Base-by-base conservation (phyloP, 2,797 vertebrate genomes). In the Aphelocoma californica region DNA sequence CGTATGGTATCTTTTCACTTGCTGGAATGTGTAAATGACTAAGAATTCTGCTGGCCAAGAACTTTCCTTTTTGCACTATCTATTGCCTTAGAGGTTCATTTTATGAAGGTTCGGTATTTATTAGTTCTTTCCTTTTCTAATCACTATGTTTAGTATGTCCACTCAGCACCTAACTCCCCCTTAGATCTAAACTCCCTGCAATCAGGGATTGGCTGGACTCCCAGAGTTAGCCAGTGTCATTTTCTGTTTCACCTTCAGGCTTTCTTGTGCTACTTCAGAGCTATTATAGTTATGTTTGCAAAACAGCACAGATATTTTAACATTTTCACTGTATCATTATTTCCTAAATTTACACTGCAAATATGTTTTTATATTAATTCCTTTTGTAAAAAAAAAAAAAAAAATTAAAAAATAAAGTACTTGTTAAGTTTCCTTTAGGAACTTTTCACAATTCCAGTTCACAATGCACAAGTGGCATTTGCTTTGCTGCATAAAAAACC, bases 111-210 rank as follows among this genome's bases (percentile, higher is more conserved):
- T 94, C 56, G 26, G 6, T 94, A 92, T 94, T 95, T 96, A 96
- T 96, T 95, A 96, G 96, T 95, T 60, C 85, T 94, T 97, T 96
- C 93, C 95, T 88, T 92, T 90, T 79, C 82, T 88, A 96, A 96
- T 96, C 92, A 96, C 56, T 91, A 18, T 96, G 90, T 94, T 95
- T 96, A 92, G 66, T 62, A 86, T 64, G 80, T 73, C 87, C 82
- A 96, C 77, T 96, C 93, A 91, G 67, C 93, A 94, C 93, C 85
- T 91, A 88, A 88, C 77, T 92, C 54, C 48, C 70, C 48, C 38
- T 86, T 81, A 96, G 82, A 93, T 91, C 80, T 91, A 84, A 93
- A 81, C 32, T 93, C 62, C 48, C 77, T 90, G 77, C 82, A 96
- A 90, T 95, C 93, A 95, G 86, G 34, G 25, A n/a, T 61, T 97